Evolutionary conservation across 2,888 invertebrate genomes (phyloP).

Genomic region (Coronaproctus castanopsis): DNA sequence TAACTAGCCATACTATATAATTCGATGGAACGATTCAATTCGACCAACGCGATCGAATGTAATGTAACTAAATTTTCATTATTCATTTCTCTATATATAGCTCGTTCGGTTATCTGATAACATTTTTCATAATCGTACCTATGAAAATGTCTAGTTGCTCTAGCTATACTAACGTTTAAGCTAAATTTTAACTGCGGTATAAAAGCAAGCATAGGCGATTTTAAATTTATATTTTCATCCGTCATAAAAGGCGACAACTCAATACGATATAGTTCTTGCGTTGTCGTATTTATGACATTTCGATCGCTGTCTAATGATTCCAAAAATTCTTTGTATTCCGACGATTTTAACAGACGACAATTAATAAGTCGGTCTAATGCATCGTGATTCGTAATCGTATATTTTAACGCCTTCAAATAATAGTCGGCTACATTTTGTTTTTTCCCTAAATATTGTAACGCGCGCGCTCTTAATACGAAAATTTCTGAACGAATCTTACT

Average conservation of each 20-base stretch:
- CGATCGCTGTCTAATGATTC: too few species aligned
- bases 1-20: neutral
- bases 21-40: neutral
- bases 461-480: too few species aligned
- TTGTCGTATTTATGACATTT: neutral
- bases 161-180: neutral
- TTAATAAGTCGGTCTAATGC: too few species aligned
- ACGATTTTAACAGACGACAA: too few species aligned
- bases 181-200: neutral
- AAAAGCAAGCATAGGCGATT: neutral
- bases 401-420: too few species aligned
- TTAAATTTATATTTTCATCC: neutral
- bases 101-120: neutral
- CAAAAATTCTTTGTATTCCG: too few species aligned
- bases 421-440: too few species aligned
- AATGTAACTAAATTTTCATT: neutral
- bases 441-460: too few species aligned
- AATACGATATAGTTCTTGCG: neutral
- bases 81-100: neutral
- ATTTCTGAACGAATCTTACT: too few species aligned
- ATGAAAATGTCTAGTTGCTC: neutral
- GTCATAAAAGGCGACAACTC: neutral
- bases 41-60: neutral
- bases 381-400: too few species aligned
- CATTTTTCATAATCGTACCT: neutral